Evolutionary conservation across 2,113 vertebrate genomes (phyloP), one percentile per base, ranked within the genome.

Genomic region (Alectura lathami): DNA sequence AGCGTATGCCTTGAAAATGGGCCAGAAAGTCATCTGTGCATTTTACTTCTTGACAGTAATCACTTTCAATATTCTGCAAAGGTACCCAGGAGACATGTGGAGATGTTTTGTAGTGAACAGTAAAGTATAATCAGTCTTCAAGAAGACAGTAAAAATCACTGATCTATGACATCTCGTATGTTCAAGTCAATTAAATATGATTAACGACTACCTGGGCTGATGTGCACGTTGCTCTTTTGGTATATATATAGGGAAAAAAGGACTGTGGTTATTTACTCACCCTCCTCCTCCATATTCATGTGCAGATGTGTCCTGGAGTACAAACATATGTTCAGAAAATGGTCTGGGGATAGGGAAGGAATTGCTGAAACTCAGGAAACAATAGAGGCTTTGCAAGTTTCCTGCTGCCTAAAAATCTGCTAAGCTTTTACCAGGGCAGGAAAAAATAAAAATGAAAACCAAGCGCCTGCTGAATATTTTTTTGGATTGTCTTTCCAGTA

Each of bases 141-240:
- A 62, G 86, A 97, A 97, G 97, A 97, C 98, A 97, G 97, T 97
- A 96, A 97, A 96, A 98, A 98, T 97, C 97, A 98, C 95, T 97
- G 96, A 98, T 97, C 97, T 97, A 96, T 96, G 91, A 93, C 97
- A 96, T 93, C 95, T 97, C 95, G 95, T 96, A 98, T 93, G 97
- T 97, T 96, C 95, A 85, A 97, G 97, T 98, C 98, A 98, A 98
- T 98, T 98, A 98, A 98, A 97, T 97, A 97, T 98, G 98, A 98
- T 98, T 97, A 97, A 98, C 18, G 60, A 95, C 95, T 96, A 96
- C 94, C 93, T 89, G 95, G 53, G 92, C 89, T 95, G 70, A 74
- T 68, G 38, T 47, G 26, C 27, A 8, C 42, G 83, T 72, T 91
- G 95, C 68, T 94, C 42, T 91, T 88, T 80, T 8, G 5, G 13